These are phyloP conservation scores for Drosophila sproati DNA, from an alignment of 1,140 invertebrate genomes.

Conservation along the genomic window DNA sequence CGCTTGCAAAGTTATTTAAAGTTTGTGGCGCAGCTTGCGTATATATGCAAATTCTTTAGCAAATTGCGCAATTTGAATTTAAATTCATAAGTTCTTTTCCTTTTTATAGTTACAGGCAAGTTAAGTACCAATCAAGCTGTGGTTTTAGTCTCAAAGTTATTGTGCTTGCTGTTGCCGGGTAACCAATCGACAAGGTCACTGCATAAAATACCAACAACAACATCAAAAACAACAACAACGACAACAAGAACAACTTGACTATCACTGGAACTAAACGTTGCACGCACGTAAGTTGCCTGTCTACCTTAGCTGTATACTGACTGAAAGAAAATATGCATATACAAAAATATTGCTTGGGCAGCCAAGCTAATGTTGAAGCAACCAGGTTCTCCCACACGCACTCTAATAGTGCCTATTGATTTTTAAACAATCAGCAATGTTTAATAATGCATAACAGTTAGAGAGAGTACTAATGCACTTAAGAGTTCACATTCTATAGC, in stretches of 20 bases:
- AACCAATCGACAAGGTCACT: constrained; percentile 17
- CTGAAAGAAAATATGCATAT: not conserved
- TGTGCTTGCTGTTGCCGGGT: constrained; percentile 4
- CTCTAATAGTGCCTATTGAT: constrained; percentile 7
- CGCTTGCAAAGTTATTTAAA: constrained; percentile 23
- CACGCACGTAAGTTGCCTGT: constrained; percentile 41
- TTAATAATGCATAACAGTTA: constrained; percentile 2
- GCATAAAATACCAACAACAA: constrained; percentile 16
- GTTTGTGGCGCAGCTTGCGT: constrained; percentile 1
- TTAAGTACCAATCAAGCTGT: no score
- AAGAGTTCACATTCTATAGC: no score
- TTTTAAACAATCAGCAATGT: constrained; percentile 3
- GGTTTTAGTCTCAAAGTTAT: not conserved
- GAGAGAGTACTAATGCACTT: no score
- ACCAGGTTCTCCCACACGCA: not conserved
- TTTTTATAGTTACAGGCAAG: not conserved
- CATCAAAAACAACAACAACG: not conserved
- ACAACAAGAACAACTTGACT: constrained; percentile 2
- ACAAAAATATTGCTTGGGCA: not conserved
- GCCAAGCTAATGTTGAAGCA: not conserved
- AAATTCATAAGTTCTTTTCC: constrained; percentile 1
- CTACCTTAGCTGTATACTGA: not conserved
- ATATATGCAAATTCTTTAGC: not conserved
- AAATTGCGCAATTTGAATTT: constrained; percentile 1
- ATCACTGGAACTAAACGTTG: constrained; percentile 5